A percentile compares a stretch with the other conserved stretches of the same genome.
These are phyloP conservation scores for Podocnemis expansa DNA, from an alignment of 2,113 vertebrate genomes.

Conservation along the genomic window DNA sequence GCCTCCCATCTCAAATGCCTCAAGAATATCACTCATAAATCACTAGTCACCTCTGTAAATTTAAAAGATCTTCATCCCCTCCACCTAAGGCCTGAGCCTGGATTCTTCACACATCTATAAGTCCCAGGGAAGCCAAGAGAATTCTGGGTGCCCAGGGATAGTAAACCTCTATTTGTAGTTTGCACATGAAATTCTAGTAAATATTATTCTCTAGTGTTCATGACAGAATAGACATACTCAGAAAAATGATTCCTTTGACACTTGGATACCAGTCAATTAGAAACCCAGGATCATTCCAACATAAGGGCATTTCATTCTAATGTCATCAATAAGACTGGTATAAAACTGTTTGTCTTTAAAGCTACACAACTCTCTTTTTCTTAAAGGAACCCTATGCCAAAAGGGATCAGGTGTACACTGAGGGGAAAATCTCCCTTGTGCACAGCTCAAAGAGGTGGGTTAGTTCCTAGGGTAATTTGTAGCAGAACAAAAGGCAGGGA, in stretches of 20 bases:
- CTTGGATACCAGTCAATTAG: background rate
- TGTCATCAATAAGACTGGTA: background rate
- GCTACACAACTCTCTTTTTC: background rate
- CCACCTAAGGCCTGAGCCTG: background rate
- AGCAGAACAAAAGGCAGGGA: background rate
- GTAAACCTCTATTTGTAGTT: background rate
- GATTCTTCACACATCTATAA: background rate
- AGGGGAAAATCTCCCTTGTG: background rate
- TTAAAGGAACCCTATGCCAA: background rate
- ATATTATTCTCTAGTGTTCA: background rate
- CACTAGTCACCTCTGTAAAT: background rate
- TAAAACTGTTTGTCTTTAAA: background rate
- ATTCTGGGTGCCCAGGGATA: background rate
- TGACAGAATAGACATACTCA: background rate
- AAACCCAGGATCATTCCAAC: background rate
- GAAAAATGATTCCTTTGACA: background rate
- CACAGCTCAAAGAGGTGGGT: background rate
- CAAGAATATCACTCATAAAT: background rate
- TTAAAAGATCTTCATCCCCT: background rate
- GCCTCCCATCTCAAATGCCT: slow-evolving; percentile 14
- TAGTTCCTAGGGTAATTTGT: background rate
- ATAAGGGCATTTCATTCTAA: background rate
- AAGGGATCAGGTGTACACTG: background rate
- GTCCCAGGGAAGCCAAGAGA: background rate
- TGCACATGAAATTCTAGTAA: background rate